These are phyloP conservation scores for Cyclopterus lumpus DNA, from an alignment of 2,797 vertebrate genomes.

Conservation along the genomic window DNA sequence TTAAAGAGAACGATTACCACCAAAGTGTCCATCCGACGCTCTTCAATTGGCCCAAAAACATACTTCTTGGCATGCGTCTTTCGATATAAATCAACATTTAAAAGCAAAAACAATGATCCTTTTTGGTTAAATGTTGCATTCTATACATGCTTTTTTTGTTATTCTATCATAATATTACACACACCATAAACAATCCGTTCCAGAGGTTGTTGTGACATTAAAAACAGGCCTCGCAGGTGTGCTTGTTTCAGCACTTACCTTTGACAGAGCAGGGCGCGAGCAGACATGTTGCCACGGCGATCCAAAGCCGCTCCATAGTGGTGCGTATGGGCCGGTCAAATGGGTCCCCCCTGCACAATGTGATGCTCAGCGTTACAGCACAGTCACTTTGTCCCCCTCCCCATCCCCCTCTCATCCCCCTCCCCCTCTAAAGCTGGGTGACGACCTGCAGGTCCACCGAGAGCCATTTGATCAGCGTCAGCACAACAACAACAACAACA, in stretches of 20 bases:
- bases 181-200: slow-evolving; percentile 21
- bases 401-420: slow-evolving; percentile 18
- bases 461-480: slow-evolving; percentile 18
- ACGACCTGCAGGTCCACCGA: slow-evolving; percentile 50
- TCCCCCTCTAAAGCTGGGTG: slow-evolving; percentile 61
- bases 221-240: slow-evolving; percentile 48
- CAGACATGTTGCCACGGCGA: slow-evolving; percentile 80
- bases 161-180: background rate
- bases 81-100: background rate
- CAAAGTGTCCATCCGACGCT: slow-evolving; percentile 1
- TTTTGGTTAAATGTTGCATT: background rate
- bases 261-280: slow-evolving; percentile 77
- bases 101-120: background rate
- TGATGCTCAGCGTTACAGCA: slow-evolving; percentile 53
- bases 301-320: slow-evolving; percentile 83
- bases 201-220: slow-evolving; percentile 47
- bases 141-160: background rate
- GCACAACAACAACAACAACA: too few species aligned
- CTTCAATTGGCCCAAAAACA: background rate
- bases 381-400: slow-evolving; percentile 64
- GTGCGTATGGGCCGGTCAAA: slow-evolving; percentile 58
- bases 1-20: slow-evolving; percentile 53
- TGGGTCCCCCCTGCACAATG: slow-evolving; percentile 68
- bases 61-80: rapidly evolving
- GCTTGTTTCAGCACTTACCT: slow-evolving; percentile 85